Base-by-base conservation (phyloP, 2,113 vertebrate species). In the Prolemur simus region DNA sequence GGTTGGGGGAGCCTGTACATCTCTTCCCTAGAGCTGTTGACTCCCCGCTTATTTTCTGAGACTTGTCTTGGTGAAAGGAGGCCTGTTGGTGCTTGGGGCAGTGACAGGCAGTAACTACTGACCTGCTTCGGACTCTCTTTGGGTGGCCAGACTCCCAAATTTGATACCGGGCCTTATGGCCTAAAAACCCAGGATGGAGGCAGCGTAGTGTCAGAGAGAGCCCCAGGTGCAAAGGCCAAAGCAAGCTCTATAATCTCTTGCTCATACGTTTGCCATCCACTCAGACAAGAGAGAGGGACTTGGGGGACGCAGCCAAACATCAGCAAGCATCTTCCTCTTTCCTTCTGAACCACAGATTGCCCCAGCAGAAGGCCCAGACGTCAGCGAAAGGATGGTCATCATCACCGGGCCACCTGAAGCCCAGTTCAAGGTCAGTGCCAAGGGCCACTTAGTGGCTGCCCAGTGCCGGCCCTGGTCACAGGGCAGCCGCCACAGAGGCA, bases 321-420 rank as follows among this genome's bases (percentile, higher is more conserved):
- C 45, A 52, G 21, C 37, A 2, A 58, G 23, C 45, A 1, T 64
- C 20, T 20, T 47, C 45, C 42, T 73, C 27, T 73, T 39, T 0
- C 0, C 76, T 8, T 45, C 37, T 89, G 56, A 76, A 58, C 95
- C 0, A 0, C 97, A 99, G 99, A 99, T 99, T 0, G 99, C 99
- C n/a, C 99, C 99, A 0, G 99, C 99, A 18, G 99, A 99, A 97
- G 99, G 98, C 56, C 99, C 99, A 0, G 99, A 99, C 0, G 99
- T 98, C 94, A 99, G 98, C 0, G 99, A 99, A 96, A 99, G 99
- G 97, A 99, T 99, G 99, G 99, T 99, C 94, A 99, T 99, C 97
- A 99, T 99, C 98, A 99, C 99, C 0, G 99, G 99, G 66, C 99
- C 99, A 0, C 99, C 99, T 0, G 99, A 99, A 98, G 99, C 99